A percentile compares a stretch with the other conserved stretches of the same genome.
These are phyloP conservation scores for Panthera leo DNA, from an alignment of 2,113 vertebrate genomes.

Conservation along the genomic window DNA sequence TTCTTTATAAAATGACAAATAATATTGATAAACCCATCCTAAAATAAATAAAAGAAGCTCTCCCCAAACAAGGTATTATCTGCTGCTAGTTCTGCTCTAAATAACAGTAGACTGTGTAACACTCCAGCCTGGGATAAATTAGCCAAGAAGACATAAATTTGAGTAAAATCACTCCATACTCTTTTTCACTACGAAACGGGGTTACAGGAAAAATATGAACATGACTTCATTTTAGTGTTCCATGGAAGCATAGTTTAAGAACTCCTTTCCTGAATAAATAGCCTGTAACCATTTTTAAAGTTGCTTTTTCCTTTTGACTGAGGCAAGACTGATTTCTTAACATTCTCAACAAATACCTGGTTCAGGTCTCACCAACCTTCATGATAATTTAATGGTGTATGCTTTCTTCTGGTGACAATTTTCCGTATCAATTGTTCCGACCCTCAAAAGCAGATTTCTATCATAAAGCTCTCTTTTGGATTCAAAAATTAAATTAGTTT, in stretches of 20 bases:
- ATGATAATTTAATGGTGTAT: background rate
- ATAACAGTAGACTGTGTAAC: background rate
- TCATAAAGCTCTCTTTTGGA: background rate
- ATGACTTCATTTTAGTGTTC: background rate
- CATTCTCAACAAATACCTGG: background rate
- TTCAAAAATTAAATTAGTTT: background rate
- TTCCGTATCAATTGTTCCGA: background rate
- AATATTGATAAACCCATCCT: background rate
- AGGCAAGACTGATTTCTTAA: background rate
- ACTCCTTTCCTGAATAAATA: background rate
- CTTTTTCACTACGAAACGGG: background rate
- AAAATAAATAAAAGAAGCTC: background rate
- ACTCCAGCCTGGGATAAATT: background rate
- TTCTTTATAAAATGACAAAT: background rate
- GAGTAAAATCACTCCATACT: background rate
- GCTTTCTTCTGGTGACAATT: background rate
- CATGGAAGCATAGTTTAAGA: background rate
- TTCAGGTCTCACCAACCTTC: background rate
- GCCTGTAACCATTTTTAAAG: background rate
- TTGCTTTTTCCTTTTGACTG: background rate
- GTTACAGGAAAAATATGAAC: background rate
- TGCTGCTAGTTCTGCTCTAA: background rate
- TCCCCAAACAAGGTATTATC: background rate
- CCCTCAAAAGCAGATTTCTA: background rate
- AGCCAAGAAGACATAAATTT: background rate